phyloP scores from a whole-genome alignment of 2,797 vertebrate species.

The Glossophaga mutica region DNA sequence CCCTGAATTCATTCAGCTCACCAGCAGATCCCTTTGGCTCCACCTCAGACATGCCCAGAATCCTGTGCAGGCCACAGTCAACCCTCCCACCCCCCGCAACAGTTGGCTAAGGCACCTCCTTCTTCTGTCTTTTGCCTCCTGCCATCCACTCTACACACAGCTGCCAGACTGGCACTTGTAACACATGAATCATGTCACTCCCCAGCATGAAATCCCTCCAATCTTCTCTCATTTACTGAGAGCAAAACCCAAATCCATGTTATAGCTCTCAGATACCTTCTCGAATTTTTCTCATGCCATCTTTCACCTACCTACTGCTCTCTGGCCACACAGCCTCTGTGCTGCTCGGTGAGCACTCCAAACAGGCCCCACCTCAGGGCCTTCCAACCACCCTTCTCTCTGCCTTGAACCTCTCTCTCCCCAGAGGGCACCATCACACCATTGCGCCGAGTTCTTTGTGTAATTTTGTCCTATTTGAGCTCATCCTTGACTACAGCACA shows the following conservation, averaged over 20 bases:
- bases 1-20: background rate
- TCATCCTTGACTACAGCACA: background rate
- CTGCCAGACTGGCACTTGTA: background rate
- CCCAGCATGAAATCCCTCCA: background rate
- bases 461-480: background rate
- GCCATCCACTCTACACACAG: background rate
- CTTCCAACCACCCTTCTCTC: background rate
- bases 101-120: background rate
- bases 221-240: background rate
- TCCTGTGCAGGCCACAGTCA: background rate
- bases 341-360: background rate
- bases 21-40: background rate
- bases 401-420: background rate
- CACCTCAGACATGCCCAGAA: background rate
- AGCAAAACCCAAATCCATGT: background rate
- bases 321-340: background rate
- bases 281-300: fast-evolving
- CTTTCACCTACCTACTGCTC: too few relatives aligned
- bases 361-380: background rate
- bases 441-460: background rate
- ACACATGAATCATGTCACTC: background rate
- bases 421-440: background rate
- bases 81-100: background rate
- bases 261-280: background rate
- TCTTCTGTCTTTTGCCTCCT: background rate